A percentile compares a stretch with the other conserved stretches of the same genome.
Conservation (phyloP, 2,113 vertebrate species). For the Beaufortia kweichowensis region DNA sequence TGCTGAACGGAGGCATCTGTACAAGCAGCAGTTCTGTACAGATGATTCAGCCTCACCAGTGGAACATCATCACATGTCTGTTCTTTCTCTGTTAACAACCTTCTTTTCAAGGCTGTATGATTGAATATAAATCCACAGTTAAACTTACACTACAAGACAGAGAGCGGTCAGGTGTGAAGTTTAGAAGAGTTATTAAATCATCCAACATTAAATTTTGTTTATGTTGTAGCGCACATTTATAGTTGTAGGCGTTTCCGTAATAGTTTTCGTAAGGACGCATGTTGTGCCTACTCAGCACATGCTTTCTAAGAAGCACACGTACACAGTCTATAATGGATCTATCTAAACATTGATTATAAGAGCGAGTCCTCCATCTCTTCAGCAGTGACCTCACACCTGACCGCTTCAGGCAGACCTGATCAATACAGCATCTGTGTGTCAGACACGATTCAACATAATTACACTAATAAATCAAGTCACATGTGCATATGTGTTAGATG, state of each 20-base stretch:
- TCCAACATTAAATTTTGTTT: no score
- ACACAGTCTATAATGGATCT: constrained; percentile 28
- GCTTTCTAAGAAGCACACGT: background rate
- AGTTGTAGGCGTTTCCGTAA: no score
- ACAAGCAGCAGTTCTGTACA: background rate
- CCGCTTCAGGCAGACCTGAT: constrained; percentile 39
- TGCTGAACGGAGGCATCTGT: constrained; percentile 6
- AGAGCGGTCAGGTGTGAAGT: no score
- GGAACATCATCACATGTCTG: background rate
- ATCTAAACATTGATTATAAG: constrained; percentile 39
- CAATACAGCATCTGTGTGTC: constrained; percentile 52
- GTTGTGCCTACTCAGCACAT: background rate
- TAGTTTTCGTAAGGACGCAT: background rate
- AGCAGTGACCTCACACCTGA: constrained; percentile 27
- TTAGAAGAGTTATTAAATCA: no score
- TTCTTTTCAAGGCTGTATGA: background rate
- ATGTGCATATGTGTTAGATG: constrained; percentile 11
- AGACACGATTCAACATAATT: constrained; percentile 52
- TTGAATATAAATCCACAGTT: no score
- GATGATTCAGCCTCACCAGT: constrained; percentile 3
- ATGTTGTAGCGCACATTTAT: no score
- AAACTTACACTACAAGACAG: no score
- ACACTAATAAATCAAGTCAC: constrained; percentile 54
- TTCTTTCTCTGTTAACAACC: background rate
- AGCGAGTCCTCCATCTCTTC: constrained; percentile 44